Percentiles rank a stretch among this genome's conserved stretches.
phyloP scores from a whole-genome alignment of 2,888 invertebrate species.

The Erebia palarica region DNA sequence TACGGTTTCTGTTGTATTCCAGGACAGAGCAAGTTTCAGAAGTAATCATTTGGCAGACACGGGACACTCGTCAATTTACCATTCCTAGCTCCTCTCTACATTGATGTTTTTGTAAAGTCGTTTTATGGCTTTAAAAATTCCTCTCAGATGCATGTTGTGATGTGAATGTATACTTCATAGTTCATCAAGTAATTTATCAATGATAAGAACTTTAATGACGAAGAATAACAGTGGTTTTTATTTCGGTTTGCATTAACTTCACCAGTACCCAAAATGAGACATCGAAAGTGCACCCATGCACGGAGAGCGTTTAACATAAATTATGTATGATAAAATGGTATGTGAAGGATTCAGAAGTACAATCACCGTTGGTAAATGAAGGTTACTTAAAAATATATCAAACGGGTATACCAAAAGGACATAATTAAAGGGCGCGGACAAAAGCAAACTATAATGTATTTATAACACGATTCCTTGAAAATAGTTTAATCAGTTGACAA shows the following conservation, averaged over 20 bases:
- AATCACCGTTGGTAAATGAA: conserved; percentile 24
- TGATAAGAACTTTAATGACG: neutral
- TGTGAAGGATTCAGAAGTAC: conserved; percentile 21
- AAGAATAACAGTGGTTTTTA: neutral
- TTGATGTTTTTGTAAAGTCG: neutral
- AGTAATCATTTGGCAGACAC: neutral
- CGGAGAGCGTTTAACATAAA: conserved; percentile 14
- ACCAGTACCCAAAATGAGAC: conserved; percentile 29
- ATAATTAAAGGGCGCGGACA: neutral
- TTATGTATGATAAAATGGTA: conserved; percentile 16
- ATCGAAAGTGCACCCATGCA: conserved; percentile 31
- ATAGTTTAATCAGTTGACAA: neutral
- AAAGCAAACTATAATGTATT: conserved; percentile 10
- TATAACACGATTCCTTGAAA: conserved; percentile 5
- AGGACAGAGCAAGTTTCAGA: neutral
- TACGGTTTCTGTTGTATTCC: neutral
- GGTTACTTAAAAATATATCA: conserved; percentile 11
- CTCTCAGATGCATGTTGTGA: neutral
- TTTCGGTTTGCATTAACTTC: neutral
- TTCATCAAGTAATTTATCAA: no score
- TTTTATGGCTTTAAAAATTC: neutral
- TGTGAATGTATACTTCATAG: no score
- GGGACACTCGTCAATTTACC: neutral
- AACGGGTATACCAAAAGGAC: conserved; percentile 20
- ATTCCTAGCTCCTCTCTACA: neutral